Conservation (phyloP, 92 coral and sea anemone species). For the Ricordea florida region DNA sequence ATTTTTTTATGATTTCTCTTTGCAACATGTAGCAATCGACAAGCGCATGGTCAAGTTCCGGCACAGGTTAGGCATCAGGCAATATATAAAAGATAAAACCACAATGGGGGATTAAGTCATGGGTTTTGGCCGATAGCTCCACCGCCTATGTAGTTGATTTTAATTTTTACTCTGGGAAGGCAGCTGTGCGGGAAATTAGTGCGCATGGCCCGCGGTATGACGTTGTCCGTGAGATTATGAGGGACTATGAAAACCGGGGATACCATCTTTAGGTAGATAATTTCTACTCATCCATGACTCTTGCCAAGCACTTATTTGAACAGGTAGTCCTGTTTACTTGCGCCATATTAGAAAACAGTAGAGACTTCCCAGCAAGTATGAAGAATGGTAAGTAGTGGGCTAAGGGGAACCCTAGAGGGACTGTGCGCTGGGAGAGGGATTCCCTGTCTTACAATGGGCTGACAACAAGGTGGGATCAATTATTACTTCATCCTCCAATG, state of each 20-base stretch:
- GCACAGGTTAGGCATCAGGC: constrained; percentile 19
- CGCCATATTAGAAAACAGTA: constrained; percentile 12
- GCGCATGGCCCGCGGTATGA: constrained; percentile 50
- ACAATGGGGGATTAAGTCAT: constrained; percentile 45
- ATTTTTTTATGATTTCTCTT: no score
- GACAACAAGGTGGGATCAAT: constrained; percentile 42
- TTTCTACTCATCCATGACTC: constrained; percentile 31
- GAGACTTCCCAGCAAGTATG: constrained; percentile 26
- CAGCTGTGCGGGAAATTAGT: constrained; percentile 28
- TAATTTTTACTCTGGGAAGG: no score
- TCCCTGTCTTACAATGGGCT: constrained; percentile 38
- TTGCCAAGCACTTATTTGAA: constrained; percentile 18
- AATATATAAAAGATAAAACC: constrained; percentile 29
- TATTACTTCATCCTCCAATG: constrained; percentile 30
- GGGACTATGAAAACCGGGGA: no score
- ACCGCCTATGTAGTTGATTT: constrained; percentile 59
- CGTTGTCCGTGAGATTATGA: constrained; percentile 34
- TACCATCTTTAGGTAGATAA: constrained; percentile 53
- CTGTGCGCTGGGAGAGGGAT: constrained; percentile 37
- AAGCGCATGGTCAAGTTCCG: constrained; percentile 9
- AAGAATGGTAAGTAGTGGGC: constrained; percentile 54
- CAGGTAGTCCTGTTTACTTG: constrained; percentile 42
- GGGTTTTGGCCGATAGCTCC: constrained; percentile 48
- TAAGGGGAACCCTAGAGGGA: constrained; percentile 22
- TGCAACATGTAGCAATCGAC: constrained; percentile 18